Evolutionary conservation across 2,797 vertebrate species (phyloP).

Genomic region (Stomatorhinus walkeri): DNA sequence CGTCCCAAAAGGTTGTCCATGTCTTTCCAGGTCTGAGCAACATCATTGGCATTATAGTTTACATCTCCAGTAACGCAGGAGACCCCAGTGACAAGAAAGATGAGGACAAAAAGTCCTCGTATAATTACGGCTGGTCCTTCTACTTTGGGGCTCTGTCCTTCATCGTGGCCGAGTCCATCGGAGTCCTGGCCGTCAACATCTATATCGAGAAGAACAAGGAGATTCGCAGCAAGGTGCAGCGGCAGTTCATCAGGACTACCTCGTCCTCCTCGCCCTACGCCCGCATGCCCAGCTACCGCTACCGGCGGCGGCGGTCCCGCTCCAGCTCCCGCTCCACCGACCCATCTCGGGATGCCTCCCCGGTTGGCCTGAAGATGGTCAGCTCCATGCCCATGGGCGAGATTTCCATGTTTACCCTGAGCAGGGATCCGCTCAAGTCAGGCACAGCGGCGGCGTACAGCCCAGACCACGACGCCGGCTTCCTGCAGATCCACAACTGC

Average conservation of each 20-base stretch:
- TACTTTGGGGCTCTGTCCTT: conserved; percentile 95
- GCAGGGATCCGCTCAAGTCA: conserved; percentile 75
- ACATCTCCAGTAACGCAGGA: conserved; percentile 92
- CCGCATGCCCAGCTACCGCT: conserved; percentile 86
- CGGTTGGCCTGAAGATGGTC: conserved; percentile 71
- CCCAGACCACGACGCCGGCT: conserved; percentile 73
- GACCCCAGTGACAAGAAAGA: conserved; percentile 91
- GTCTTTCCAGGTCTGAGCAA: conserved; percentile 78
- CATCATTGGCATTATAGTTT: conserved; percentile 97
- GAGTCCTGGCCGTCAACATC: conserved; percentile 90
- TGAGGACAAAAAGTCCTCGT: conserved; percentile 88
- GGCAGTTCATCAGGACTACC: conserved; percentile 74
- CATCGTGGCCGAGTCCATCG: conserved; percentile 87
- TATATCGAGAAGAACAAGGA: conserved; percentile 96
- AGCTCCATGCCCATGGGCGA: conserved; percentile 78
- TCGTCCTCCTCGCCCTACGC: conserved; percentile 78
- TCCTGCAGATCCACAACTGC: conserved; percentile 89
- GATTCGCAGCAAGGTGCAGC: conserved; percentile 68
- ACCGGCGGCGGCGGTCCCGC: conserved; percentile 75
- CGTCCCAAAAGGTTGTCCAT: not conserved
- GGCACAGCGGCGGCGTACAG: conserved; percentile 72
- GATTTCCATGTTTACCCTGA: conserved; percentile 84
- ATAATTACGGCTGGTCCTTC: conserved; percentile 96
- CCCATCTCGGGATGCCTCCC: conserved; percentile 79
- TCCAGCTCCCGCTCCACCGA: conserved; percentile 86